phyloP scores from a whole-genome alignment of 2,797 vertebrate species.

The Alfaro cultratus region DNA sequence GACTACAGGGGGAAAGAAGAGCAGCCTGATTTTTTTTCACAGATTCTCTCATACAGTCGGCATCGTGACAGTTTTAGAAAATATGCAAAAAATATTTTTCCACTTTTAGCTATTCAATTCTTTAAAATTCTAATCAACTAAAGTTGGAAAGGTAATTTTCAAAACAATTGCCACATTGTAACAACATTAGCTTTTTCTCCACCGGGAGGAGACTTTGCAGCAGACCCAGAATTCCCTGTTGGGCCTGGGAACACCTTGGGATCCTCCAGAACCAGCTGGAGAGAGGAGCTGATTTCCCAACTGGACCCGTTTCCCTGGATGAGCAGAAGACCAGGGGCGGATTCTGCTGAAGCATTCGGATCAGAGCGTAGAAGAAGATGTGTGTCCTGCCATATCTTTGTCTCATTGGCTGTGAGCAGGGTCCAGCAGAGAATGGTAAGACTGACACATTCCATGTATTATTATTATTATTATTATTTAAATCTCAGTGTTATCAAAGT shows the following conservation, averaged over 20 bases:
- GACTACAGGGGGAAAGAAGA: no score
- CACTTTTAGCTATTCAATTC: background rate
- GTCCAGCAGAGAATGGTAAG: background rate
- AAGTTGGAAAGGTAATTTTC: background rate
- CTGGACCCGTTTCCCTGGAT: background rate
- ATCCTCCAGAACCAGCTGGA: background rate
- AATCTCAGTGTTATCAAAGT: background rate
- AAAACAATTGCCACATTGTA: background rate
- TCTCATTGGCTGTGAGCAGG: background rate
- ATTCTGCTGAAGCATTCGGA: background rate
- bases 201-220: background rate
- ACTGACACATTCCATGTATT: background rate
- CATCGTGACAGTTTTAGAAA: background rate
- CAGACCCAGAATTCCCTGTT: background rate
- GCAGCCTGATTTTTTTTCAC: no score
- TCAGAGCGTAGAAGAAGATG: background rate
- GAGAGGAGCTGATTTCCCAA: background rate
- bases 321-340: background rate
- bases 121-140: background rate
- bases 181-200: slow-evolving; percentile 1
- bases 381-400: background rate
- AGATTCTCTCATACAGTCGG: no score
- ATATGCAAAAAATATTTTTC: background rate
- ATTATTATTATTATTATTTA: background rate
- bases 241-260: background rate